Conservation (phyloP, 2,113 vertebrate species). For the Desmodus rotundus region DNA sequence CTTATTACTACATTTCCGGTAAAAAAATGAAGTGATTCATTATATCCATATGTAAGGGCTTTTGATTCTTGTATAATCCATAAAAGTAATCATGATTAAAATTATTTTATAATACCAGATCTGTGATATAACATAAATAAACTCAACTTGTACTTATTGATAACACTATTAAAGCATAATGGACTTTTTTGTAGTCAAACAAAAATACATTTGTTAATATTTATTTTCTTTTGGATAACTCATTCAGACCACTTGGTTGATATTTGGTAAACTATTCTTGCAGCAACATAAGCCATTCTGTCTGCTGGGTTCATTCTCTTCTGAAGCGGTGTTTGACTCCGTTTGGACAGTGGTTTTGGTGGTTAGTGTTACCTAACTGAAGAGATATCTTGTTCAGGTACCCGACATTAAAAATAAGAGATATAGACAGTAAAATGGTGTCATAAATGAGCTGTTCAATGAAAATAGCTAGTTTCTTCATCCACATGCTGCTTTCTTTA, state of each 20-base stretch:
- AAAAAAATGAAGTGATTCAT: neutral
- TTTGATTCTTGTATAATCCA: neutral
- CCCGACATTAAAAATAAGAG: neutral
- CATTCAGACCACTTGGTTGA: neutral
- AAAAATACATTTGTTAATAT: neutral
- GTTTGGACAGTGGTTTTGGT: neutral
- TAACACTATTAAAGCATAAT: neutral
- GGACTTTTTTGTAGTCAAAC: neutral
- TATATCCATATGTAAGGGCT: neutral
- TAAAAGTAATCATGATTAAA: conserved; percentile 12
- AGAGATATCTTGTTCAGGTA: neutral
- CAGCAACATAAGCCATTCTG: neutral
- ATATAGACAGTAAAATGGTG: neutral
- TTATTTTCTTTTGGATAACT: neutral
- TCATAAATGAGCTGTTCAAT: neutral
- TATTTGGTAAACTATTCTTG: neutral
- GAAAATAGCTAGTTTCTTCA: neutral
- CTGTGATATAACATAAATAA: neutral
- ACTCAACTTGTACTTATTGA: neutral
- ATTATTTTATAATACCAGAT: neutral
- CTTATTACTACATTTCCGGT: neutral
- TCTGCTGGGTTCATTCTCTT: neutral
- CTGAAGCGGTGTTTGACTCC: neutral
- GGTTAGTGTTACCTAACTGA: neutral
- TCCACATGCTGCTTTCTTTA: no score